Base-by-base conservation (phyloP, 2,797 vertebrate species). In the Crenichthys baileyi region DNA sequence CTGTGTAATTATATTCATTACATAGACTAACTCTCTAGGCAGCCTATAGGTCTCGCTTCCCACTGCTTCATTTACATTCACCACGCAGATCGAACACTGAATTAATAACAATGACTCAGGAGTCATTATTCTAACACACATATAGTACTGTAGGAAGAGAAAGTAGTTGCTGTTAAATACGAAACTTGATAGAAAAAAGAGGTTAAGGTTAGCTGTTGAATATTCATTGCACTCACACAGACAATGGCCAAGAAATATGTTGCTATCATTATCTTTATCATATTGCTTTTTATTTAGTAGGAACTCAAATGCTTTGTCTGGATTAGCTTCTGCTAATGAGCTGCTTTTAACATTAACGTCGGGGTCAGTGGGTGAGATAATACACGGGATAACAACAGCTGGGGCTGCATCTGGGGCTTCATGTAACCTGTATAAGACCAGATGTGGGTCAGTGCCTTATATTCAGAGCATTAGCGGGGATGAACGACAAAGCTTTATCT, bases 381-480 rank as follows among this genome's bases (percentile, higher is more conserved):
- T 90, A 85, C 86, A 82, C n/a, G 29, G 61, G 56, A 56, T 29
- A 76, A 63, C 41, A 91, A 93, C 94, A 94, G 92, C 92, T 93
- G 94, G 89, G 87, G 78, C 81, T 85, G 84, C 89, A 94, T 93
- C 92, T 94, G 91, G 87, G 90, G 56, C 89, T 93, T 72, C 74
- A 82, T 90, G 89, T 90, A 89, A 91, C 89, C 81, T 75, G 83
- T 83, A 88, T 80, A 74, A 85, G 71, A 86, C 83, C 91, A 92
- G 88, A 94, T 93, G 92, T 93, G 88, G 92, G 91, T 93, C 91
- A 93, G 83, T 4, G 73, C 88, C 90, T 90, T 86, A 89, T 90
- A 92, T 90, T 88, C 73, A 79, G 76, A 86, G 88, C 75, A 89
- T 92, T 93, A 86, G 72, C 41, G 48, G 36, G 79, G 81, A 79